Evolutionary conservation across 2,797 vertebrate genomes (phyloP).

Genomic region (Lindbergichthys nudifrons): DNA sequence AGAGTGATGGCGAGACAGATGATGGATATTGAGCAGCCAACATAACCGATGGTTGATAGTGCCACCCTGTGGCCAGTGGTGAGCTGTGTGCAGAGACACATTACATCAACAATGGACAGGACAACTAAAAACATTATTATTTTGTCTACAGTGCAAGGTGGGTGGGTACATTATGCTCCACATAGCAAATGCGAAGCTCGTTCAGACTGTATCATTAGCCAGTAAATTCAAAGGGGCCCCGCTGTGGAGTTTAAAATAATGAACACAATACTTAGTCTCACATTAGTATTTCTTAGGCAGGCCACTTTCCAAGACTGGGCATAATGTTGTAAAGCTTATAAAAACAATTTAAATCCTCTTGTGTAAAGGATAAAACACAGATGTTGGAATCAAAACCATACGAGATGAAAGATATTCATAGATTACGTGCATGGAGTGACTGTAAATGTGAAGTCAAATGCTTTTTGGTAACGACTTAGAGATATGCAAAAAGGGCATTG

Average conservation of each 20-base stretch:
- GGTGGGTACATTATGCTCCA: neutral
- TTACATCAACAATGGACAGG: constrained; percentile 22
- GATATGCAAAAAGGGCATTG: constrained; percentile 6
- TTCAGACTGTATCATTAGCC: constrained; percentile 9
- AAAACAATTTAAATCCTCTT: neutral
- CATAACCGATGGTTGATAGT: constrained; percentile 94
- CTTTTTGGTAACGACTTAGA: constrained; percentile 1
- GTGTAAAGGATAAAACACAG: neutral
- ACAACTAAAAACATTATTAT: constrained; percentile 3
- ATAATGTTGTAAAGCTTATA: constrained; percentile 10
- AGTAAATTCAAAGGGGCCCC: constrained; percentile 19
- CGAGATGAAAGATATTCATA: neutral
- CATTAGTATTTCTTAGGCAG: constrained; percentile 21
- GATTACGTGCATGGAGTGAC: neutral
- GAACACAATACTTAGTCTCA: constrained; percentile 17
- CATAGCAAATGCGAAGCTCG: neutral
- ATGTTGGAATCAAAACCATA: neutral
- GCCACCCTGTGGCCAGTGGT: constrained; percentile 91
- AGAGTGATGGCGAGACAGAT: constrained; percentile 93
- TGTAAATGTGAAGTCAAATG: neutral
- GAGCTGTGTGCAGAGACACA: constrained; percentile 83
- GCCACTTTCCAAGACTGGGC: constrained; percentile 5
- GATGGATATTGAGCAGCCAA: constrained; percentile 95
- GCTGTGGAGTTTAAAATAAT: constrained; percentile 16
- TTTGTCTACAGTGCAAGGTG: neutral